Percentiles rank a stretch among this genome's conserved stretches.
phyloP scores from a whole-genome alignment of 2,113 vertebrate species.

The Vulpes lagopus region DNA sequence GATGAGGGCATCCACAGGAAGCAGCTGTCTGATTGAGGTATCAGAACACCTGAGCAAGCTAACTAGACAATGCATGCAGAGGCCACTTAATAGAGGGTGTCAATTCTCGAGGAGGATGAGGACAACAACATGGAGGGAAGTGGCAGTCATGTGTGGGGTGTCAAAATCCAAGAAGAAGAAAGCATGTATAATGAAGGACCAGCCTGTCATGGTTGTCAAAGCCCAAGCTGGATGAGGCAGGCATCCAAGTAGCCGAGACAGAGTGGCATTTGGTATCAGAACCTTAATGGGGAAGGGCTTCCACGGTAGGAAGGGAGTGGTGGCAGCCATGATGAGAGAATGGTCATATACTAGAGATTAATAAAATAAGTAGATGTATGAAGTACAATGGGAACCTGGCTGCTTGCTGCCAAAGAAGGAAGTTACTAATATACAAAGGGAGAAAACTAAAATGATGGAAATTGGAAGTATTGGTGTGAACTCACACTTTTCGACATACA shows the following conservation, averaged over 20 bases:
- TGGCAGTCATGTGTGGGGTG: background rate
- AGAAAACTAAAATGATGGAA: conserved; percentile 36
- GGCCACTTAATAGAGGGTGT: background rate
- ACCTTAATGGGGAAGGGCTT: background rate
- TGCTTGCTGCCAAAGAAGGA: background rate
- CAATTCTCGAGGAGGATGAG: background rate
- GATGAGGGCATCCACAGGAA: background rate
- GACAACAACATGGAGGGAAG: background rate
- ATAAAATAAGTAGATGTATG: conserved; percentile 22
- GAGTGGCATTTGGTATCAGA: background rate
- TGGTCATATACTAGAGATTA: background rate
- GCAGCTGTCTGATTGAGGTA: background rate
- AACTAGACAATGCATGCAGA: background rate
- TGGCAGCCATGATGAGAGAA: background rate
- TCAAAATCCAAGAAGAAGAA: conserved; percentile 37
- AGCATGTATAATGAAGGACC: background rate
- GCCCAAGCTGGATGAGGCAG: background rate
- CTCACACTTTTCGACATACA: background rate
- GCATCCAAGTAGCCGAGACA: background rate
- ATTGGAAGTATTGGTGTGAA: background rate
- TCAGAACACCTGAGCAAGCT: background rate
- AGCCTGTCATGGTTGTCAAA: background rate
- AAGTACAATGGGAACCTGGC: background rate
- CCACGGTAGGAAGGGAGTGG: background rate
- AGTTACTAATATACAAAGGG: conserved; percentile 38